A percentile compares a stretch with the other conserved stretches of the same genome.
Conservation (phyloP, 2,797 vertebrate species). For the Rallus crepitans region DNA sequence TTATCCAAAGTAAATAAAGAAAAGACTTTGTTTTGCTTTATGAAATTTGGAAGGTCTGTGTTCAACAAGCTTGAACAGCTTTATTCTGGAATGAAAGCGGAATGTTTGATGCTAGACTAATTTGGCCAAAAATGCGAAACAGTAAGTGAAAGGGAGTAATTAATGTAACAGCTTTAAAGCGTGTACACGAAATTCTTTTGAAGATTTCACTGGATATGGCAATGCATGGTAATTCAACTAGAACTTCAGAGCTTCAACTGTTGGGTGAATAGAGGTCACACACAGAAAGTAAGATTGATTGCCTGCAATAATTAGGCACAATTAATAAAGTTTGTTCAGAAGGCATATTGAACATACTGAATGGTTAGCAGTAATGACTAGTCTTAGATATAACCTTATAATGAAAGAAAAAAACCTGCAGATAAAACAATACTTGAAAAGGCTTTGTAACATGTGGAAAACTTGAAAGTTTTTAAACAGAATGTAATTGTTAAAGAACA, state of each 20-base stretch:
- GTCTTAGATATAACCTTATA: background rate
- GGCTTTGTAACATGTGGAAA: background rate
- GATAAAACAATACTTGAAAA: background rate
- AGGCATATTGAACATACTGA: background rate
- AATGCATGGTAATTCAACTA: background rate
- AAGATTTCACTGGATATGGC: background rate
- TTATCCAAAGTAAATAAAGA: background rate
- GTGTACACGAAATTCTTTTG: background rate
- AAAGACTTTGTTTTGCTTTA: background rate
- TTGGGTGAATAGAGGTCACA: background rate
- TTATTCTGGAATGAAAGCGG: background rate
- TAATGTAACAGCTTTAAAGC: background rate
- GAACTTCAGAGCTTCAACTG: background rate
- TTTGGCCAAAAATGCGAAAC: slow-evolving; percentile 11
- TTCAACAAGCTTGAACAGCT: background rate
- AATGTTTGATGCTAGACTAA: background rate
- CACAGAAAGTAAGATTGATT: background rate
- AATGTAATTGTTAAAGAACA: background rate
- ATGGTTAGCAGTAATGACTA: background rate
- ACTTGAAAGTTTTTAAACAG: background rate
- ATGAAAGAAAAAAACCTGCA: background rate
- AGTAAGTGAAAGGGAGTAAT: slow-evolving; percentile 12
- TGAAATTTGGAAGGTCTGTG: background rate
- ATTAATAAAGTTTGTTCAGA: background rate
- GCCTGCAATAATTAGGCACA: background rate